Base-by-base conservation (phyloP, 2,888 invertebrate species). In the Diarsia mendica region DNA sequence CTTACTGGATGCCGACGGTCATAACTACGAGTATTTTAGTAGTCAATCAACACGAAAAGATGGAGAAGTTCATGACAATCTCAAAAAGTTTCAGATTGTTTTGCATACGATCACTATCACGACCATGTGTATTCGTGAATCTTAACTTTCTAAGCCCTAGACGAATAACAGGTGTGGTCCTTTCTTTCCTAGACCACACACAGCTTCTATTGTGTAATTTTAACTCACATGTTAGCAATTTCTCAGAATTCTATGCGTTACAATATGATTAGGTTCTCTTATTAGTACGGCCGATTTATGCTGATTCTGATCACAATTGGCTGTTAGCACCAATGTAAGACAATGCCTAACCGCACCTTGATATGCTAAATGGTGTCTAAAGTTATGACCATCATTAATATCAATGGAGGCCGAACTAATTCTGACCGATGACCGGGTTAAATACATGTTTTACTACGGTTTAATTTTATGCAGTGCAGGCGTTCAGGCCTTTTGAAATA, bases 251-350 rank as follows among this genome's bases (percentile, higher is more conserved):
- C 20, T 39, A 46, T n/a, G 46, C 33, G 71, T 69, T 67, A 73
- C 79, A 58, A 28, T 69, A 51, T 74, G 53, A 72, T 67, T 77
- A 77, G 72, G 84, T 77, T 77, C 72, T 61, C 55, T 81, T 81
- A 81, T 84, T 83, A 68, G 23, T 70, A 46, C 55, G 60, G 15
- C 48, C 51, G 73, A 81, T 83, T 39, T 71, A 83, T 77, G 70
- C 65, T 65, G 69, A 82, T 84, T 82, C 61, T 64, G 76, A 81
- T 84, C 77, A 83, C 83, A 83, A 83, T 83, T 77, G 83, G 73
- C 77, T 71, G 65, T 85, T 85, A 83, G 64, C 83, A 85, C 85
- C 79, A 83, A 85, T 85, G 68, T 75, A 66, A 75, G 65, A 83
- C 83, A 82, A 82, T 82, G 55, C 48, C 61, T 51, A 78, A 64